phyloP scores from a whole-genome alignment of 2,113 vertebrate species.

The Lethenteron camtschaticum region DNA sequence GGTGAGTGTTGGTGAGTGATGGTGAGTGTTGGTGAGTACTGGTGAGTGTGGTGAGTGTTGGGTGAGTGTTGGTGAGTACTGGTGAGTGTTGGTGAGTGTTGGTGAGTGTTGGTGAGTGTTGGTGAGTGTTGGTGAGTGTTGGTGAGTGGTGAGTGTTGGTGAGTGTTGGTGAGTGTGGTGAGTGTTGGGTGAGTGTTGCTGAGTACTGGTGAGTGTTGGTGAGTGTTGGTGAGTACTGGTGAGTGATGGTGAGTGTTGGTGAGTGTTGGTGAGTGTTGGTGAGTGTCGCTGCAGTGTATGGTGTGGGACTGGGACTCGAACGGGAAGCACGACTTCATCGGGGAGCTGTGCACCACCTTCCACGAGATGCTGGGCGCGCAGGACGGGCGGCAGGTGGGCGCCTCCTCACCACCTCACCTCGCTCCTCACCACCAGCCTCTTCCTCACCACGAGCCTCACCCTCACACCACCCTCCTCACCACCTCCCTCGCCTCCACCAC shows the following conservation, averaged over 20 bases:
- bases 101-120: too few species aligned
- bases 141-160: neutral
- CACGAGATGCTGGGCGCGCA: conserved; percentile 82
- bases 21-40: too few species aligned
- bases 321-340: conserved; percentile 91
- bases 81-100: too few species aligned
- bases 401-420: neutral
- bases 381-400: conserved; percentile 63
- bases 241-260: neutral
- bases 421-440: neutral
- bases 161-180: neutral
- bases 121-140: neutral
- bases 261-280: neutral
- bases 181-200: neutral
- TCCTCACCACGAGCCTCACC: neutral
- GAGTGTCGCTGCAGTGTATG: conserved; percentile 39
- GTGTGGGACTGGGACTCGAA: conserved; percentile 99
- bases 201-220: neutral
- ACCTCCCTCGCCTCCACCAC: neutral
- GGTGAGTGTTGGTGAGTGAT: too few species aligned
- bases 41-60: too few species aligned
- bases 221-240: neutral
- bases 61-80: too few species aligned
- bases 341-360: conserved; percentile 69
- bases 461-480: neutral